Conservation (phyloP, 1,140 invertebrate species). For the Rhopalosiphum padi region DNA sequence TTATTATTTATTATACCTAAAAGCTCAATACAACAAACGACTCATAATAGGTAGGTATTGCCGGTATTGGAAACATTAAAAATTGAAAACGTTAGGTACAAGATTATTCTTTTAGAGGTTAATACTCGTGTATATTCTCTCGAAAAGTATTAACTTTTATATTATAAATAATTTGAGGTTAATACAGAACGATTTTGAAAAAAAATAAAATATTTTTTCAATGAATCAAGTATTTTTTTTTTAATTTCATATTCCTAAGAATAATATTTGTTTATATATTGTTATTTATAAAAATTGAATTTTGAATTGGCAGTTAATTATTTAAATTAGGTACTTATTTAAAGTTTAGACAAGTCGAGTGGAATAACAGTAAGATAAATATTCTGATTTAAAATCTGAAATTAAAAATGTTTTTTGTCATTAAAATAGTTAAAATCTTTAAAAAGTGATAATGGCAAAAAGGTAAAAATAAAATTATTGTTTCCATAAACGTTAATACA, state of each 20-base stretch:
- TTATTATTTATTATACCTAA: not conserved
- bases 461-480: not conserved
- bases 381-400: not conserved
- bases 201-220: not conserved
- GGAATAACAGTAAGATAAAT: not conserved
- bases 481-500: not conserved
- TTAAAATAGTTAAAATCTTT: not conserved
- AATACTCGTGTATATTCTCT: not conserved
- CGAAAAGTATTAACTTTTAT: not conserved
- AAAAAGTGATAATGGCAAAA: not conserved
- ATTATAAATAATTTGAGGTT: not conserved
- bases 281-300: not conserved
- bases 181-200: too few relatives aligned
- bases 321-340: not conserved
- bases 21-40: not conserved
- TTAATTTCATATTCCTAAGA: not conserved
- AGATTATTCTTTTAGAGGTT: not conserved
- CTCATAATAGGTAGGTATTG: not conserved
- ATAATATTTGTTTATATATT: not conserved
- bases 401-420: not conserved
- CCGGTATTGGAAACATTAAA: not conserved
- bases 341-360: not conserved
- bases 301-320: not conserved
- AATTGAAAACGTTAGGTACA: not conserved
- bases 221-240: not conserved